These are phyloP conservation scores for Vimba vimba DNA, from an alignment of 2,113 vertebrate species.

Conservation along the genomic window DNA sequence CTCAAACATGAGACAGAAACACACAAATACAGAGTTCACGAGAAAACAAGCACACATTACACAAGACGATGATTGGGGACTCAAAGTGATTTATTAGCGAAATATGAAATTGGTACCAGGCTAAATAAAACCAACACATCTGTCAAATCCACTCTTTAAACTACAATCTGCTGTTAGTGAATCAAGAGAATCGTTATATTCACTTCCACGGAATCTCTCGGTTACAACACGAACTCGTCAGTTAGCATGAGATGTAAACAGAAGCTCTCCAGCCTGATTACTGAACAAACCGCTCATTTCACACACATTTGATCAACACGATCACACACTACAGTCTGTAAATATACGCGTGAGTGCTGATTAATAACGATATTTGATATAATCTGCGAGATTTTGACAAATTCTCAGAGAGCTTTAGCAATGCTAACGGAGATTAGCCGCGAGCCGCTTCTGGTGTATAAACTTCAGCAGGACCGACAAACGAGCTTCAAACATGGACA, in stretches of 20 bases:
- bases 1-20: not conserved
- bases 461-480: not conserved
- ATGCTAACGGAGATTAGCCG: slow-evolving; percentile 18
- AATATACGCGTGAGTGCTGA: not conserved
- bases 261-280: not conserved
- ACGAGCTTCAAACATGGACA: not conserved
- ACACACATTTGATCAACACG: not conserved
- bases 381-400: not conserved
- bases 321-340: not conserved
- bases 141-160: not conserved
- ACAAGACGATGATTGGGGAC: too few species aligned
- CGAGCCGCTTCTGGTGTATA: not conserved
- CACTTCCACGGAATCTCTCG: not conserved
- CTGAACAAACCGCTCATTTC: not conserved
- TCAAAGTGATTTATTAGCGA: not conserved
- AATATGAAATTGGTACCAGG: not conserved
- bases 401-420: not conserved
- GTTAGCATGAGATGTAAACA: slow-evolving; percentile 44
- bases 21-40: not conserved
- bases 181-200: not conserved
- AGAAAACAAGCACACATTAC: not conserved
- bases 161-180: not conserved
- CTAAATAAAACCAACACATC: not conserved
- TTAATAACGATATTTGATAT: not conserved
- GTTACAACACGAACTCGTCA: not conserved